Base-by-base conservation (phyloP, 2,888 invertebrate species). In the Himalopsyche tibetana region DNA sequence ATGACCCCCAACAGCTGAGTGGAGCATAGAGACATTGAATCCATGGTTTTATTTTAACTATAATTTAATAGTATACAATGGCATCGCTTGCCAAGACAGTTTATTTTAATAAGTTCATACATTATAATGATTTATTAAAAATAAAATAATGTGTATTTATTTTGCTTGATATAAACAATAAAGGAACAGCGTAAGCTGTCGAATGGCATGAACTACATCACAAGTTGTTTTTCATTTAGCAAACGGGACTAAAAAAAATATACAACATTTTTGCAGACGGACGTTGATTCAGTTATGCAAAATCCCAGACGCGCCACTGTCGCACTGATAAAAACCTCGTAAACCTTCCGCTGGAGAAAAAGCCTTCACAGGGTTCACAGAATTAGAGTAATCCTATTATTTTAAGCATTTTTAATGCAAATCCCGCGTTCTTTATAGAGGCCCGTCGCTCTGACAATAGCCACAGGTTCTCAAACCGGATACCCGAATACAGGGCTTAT, bases 381-480 rank as follows among this genome's bases (percentile, higher is more conserved):
- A 84, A 88, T 88, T 85, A 86, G 80, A 85, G 81, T 88, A 88
- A 88, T 88, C 87, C 85, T 88, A 88, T 88, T 88, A 88, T 85
- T 86, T 88, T 86, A 86, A 88, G 85, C 86, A 88, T 88, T 87
- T 87, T 88, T 88, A 88, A 88, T 88, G 87, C 85, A 88, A 88
- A 88, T 86, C 84, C 69, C 55, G 80, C 36, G 82, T 69, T 51
- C 85, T 85, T 82, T 74, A 74, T 74, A 74, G 36, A 74, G 74
- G 74, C 74, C 38, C 74, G 36, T 74, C 74, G 74, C 38, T 74
- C 74, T 74, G 74, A 74, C 74, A 74, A 74, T 74, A 74, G 74
- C 74, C 74, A 74, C 74, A 74, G 74, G 74, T 74, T 74, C 74
- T 74, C 74, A 74, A 74, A 38, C 28, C 74, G 74, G 12, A 28